A percentile compares a stretch with the other conserved stretches of the same genome.
Evolutionary conservation across 2,797 vertebrate genomes (phyloP).

Genomic region (Glyptemys insculpta): DNA sequence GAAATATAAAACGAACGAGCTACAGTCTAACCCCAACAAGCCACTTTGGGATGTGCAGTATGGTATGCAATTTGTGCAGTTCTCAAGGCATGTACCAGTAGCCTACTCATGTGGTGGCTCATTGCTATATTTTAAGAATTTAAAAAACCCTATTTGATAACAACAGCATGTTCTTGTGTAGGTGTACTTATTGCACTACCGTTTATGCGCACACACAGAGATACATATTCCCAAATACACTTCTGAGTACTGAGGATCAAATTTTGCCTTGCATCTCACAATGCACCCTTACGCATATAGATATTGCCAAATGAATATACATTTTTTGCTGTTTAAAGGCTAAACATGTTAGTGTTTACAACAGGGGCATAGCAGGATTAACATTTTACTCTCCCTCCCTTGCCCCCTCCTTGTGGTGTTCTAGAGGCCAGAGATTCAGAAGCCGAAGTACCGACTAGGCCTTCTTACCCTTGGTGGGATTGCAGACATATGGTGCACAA

Average conservation of each 20-base stretch:
- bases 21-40: background rate
- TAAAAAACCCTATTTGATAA: background rate
- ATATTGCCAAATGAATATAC: background rate
- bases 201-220: background rate
- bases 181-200: background rate
- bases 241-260: background rate
- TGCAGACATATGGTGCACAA: constrained; percentile 26
- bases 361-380: background rate
- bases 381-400: background rate
- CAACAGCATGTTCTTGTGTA: background rate
- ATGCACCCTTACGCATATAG: background rate
- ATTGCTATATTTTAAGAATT: background rate
- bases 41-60: background rate
- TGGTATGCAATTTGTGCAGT: background rate
- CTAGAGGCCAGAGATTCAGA: background rate
- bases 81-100: background rate
- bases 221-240: background rate
- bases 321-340: background rate
- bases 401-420: no score
- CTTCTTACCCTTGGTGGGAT: background rate
- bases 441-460: background rate
- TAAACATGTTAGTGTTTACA: background rate
- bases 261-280: background rate
- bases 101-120: background rate
- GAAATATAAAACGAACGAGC: background rate